Evolutionary conservation across 37 sponge, comb jelly and placozoan genomes (phyloP), one percentile per base, ranked within the genome.

Genomic region (Amphimedon queenslandica): DNA sequence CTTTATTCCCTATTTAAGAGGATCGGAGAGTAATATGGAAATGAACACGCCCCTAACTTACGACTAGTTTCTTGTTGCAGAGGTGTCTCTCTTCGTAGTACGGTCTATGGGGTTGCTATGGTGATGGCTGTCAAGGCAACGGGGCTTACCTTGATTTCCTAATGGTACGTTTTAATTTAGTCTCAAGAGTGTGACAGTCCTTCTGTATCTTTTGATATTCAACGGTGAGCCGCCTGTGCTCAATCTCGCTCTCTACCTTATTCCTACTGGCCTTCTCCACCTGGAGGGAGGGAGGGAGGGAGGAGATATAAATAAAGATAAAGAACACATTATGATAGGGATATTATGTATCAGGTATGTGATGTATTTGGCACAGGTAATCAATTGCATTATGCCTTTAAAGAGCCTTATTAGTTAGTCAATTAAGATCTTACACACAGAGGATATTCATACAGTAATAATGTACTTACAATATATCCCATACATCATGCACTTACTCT

Each of bases 221-320:
- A 6, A 71, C 73, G 37, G 75, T 36, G n/a, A 77, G 21, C 11
- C 34, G 5, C 47, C 35, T 56, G 25, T 84, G 84, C 51, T 84
- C 78, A 11, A 64, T 30, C 66, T 84, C 78, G 66, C 78, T 77
- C 8, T 51, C 73, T 13, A 77, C 32, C 18, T 71, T 80, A 41
- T 84, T 73, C 43, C 53, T 77, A 70, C 77, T 77, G 32, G 78
- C 72, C 68, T 40, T 66, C 42, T 75, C 73, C 24, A 84, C 84
- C 84, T 84, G 53, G 53, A 47, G 8, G 53, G 53, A 47, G 8
- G 53, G 53, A 47, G 8, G 53, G 53, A 47, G n/a, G n/a, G n/a
- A n/a, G n/a, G n/a, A n/a, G n/a, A n/a, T n/a, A n/a, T n/a, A n/a
- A n/a, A n/a, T n/a, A n/a, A n/a, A n/a, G n/a, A n/a, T n/a, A n/a